Percentiles rank a stretch among this genome's conserved stretches.
phyloP scores from a whole-genome alignment of 2,888 invertebrate species.

The Amblyjoppa proteus region DNA sequence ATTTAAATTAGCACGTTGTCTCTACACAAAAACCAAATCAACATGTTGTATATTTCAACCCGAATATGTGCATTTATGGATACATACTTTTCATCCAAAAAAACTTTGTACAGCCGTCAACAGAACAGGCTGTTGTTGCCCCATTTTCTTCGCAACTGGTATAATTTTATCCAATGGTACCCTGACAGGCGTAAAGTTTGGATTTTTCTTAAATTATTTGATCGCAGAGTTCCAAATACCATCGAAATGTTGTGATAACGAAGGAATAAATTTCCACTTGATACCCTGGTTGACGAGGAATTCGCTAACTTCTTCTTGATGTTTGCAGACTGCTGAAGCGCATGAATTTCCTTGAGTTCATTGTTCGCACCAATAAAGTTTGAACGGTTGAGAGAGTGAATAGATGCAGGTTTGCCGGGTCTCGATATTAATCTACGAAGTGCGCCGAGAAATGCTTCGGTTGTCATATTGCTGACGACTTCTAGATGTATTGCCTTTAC shows the following conservation, averaged over 20 bases:
- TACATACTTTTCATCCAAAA: background rate
- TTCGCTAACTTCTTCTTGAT: constrained; percentile 14
- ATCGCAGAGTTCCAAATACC: constrained; percentile 74
- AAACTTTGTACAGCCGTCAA: background rate
- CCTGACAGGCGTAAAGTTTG: background rate
- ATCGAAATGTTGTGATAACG: constrained; percentile 71
- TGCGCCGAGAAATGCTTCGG: constrained; percentile 75
- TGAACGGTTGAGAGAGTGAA: constrained; percentile 77
- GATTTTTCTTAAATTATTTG: constrained; percentile 71
- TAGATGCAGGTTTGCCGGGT: constrained; percentile 70
- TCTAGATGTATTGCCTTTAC: constrained; percentile 77
- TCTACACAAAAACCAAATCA: background rate
- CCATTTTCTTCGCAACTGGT: background rate
- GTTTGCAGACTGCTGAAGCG: constrained; percentile 12
- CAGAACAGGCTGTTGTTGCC: background rate
- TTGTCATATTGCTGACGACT: constrained; percentile 72
- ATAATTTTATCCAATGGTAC: background rate
- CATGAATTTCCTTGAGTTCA: constrained; percentile 66
- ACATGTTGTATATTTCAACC: background rate
- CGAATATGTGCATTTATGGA: background rate
- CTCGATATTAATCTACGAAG: constrained; percentile 76
- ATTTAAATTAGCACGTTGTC: background rate
- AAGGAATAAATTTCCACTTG: constrained; percentile 73
- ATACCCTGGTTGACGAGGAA: constrained; percentile 32
- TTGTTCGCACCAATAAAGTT: constrained; percentile 77